A percentile compares a stretch with the other conserved stretches of the same genome.
These are phyloP conservation scores for Aplochiton taeniatus DNA, from an alignment of 2,797 vertebrate species.

Conservation along the genomic window DNA sequence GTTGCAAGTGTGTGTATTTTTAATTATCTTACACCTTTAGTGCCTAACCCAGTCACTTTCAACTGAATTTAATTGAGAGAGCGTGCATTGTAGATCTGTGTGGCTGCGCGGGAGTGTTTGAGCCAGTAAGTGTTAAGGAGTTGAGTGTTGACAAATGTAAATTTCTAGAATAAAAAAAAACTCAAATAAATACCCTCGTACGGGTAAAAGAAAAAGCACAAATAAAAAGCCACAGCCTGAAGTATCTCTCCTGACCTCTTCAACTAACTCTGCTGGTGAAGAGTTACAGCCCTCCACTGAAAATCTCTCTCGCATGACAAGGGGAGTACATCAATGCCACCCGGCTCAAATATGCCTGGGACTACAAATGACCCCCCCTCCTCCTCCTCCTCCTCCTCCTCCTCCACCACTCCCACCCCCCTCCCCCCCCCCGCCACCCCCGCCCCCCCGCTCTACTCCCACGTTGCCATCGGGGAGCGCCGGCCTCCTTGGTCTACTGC, in stretches of 20 bases:
- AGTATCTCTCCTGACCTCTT: constrained; percentile 30
- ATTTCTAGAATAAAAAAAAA: constrained; percentile 2
- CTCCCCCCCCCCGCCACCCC: neutral
- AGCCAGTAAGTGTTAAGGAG: neutral
- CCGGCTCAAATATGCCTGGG: constrained; percentile 6
- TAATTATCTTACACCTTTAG: constrained; percentile 40
- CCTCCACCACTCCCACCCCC: neutral
- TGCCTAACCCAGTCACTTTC: constrained; percentile 5
- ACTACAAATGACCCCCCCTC: constrained; percentile 4
- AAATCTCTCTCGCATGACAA: constrained; percentile 24
- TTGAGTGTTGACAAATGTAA: constrained; percentile 38
- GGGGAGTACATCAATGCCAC: constrained; percentile 38
- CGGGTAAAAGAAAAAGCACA: constrained; percentile 6
- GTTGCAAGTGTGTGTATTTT: constrained; percentile 14
- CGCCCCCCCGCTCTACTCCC: neutral
- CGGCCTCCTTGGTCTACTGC: neutral
- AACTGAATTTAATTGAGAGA: constrained; percentile 31
- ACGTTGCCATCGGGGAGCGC: constrained; percentile 11
- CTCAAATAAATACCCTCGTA: constrained; percentile 22
- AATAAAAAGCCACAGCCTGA: neutral
- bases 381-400: neutral
- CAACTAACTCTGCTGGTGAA: neutral
- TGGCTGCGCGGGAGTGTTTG: neutral
- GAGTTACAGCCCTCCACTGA: constrained; percentile 24
- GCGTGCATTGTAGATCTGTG: neutral